Percentiles rank a stretch among this genome's conserved stretches.
Evolutionary conservation across 2,113 vertebrate species (phyloP).

Genomic region (Romanogobio albipinnatus): DNA sequence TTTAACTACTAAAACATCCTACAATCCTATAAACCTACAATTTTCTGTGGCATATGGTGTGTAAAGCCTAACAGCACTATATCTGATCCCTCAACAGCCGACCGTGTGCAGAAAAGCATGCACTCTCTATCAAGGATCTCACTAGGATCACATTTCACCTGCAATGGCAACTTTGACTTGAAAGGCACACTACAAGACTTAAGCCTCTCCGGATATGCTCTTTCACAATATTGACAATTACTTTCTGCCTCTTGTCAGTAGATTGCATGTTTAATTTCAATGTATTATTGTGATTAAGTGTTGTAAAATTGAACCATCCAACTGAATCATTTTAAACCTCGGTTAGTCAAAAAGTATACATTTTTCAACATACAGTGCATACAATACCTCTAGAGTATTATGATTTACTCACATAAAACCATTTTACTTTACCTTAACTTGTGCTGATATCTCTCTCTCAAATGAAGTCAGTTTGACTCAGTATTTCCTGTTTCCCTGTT

Average conservation of each 20-base stretch:
- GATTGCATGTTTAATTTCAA: background rate
- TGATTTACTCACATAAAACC: slow-evolving; percentile 43
- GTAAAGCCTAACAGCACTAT: background rate
- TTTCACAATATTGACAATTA: background rate
- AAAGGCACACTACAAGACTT: background rate
- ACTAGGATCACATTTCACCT: slow-evolving; percentile 40
- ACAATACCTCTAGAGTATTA: background rate
- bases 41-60: background rate
- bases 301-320: background rate
- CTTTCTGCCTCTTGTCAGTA: background rate
- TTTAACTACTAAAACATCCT: background rate
- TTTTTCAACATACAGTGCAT: background rate
- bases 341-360: background rate
- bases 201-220: background rate
- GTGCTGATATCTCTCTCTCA: slow-evolving; percentile 52
- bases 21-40: too few relatives aligned
- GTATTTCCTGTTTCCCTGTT: slow-evolving; percentile 71
- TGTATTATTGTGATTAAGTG: background rate
- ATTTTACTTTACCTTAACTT: slow-evolving; percentile 41
- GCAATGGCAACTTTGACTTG: background rate
- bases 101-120: background rate
- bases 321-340: background rate
- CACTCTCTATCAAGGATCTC: background rate
- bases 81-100: background rate
- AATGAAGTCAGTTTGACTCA: slow-evolving; percentile 55